phyloP scores from a whole-genome alignment of 2,888 invertebrate species.

The Elmis aenea region DNA sequence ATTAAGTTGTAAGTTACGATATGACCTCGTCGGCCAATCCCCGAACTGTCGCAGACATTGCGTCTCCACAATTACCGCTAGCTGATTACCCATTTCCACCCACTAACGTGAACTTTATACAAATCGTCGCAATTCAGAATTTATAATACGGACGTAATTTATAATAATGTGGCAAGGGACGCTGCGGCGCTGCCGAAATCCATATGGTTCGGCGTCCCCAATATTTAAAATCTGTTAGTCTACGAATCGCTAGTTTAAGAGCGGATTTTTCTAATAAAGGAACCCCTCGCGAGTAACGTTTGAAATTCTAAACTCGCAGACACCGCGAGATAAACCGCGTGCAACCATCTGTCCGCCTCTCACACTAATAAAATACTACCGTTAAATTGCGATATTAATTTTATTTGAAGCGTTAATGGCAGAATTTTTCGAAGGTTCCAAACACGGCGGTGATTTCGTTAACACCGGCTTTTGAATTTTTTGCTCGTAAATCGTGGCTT shows the following conservation, averaged over 20 bases:
- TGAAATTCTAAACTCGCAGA: constrained; percentile 28
- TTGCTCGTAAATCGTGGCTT: constrained; percentile 17
- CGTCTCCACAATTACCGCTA: constrained; percentile 29
- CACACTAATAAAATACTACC: constrained; percentile 20
- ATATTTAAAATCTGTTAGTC: constrained; percentile 32
- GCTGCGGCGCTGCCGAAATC: constrained; percentile 18
- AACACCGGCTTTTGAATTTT: constrained; percentile 11
- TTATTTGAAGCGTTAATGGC: constrained; percentile 29
- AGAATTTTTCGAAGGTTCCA: constrained; percentile 21
- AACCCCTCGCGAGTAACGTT: constrained; percentile 18
- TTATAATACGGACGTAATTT: too few relatives aligned
- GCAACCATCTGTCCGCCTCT: constrained; percentile 28
- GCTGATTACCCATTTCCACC: constrained; percentile 32
- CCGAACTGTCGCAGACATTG: constrained; percentile 17
- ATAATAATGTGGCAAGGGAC: constrained; percentile 27
- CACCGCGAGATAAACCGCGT: constrained; percentile 25
- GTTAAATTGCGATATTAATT: constrained; percentile 31
- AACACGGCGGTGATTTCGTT: constrained; percentile 16
- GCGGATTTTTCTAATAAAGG: constrained; percentile 26
- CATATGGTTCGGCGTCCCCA: constrained; percentile 25
- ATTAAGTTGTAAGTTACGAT: constrained; percentile 32
- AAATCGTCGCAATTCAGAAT: constrained; percentile 33
- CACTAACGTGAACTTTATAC: constrained; percentile 39
- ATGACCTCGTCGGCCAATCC: constrained; percentile 19
- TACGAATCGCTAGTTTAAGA: constrained; percentile 26